phyloP scores from a whole-genome alignment of 2,888 invertebrate species.

The Eupithecia subfuscata region DNA sequence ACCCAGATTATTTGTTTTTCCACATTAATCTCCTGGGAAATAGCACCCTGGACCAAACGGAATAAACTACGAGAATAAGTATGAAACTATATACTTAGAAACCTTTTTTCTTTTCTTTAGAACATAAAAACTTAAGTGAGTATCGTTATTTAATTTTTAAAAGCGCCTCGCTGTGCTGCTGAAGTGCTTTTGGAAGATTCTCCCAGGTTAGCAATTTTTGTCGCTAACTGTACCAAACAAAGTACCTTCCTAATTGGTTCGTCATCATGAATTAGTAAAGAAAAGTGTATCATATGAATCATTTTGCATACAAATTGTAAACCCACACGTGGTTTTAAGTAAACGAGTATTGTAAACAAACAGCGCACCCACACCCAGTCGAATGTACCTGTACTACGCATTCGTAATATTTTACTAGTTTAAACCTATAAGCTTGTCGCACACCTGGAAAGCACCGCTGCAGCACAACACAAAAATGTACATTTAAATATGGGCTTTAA shows the following conservation, averaged over 20 bases:
- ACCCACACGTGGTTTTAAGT: constrained; percentile 45
- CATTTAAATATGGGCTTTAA: too few species aligned
- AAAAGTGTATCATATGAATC: constrained; percentile 39
- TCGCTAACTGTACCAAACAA: neutral
- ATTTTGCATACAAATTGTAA: constrained; percentile 34
- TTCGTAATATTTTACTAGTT: neutral
- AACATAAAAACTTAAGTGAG: neutral
- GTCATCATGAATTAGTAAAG: constrained; percentile 8
- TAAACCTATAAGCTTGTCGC: neutral
- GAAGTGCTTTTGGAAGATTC: neutral
- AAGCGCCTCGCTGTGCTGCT: neutral
- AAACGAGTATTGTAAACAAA: constrained; percentile 19
- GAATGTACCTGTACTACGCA: constrained; percentile 26
- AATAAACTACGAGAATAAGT: neutral
- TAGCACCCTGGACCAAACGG: neutral
- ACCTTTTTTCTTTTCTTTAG: neutral
- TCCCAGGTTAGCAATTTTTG: neutral
- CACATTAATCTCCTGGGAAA: neutral
- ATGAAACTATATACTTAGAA: too few species aligned
- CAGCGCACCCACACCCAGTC: constrained; percentile 12
- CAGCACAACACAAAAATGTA: too few species aligned
- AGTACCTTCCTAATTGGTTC: neutral
- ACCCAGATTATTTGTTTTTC: too few species aligned
- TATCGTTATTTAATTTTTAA: neutral
- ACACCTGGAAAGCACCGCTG: too few species aligned